phyloP scores from a whole-genome alignment of 2,888 invertebrate species.

The Torymus texanus region DNA sequence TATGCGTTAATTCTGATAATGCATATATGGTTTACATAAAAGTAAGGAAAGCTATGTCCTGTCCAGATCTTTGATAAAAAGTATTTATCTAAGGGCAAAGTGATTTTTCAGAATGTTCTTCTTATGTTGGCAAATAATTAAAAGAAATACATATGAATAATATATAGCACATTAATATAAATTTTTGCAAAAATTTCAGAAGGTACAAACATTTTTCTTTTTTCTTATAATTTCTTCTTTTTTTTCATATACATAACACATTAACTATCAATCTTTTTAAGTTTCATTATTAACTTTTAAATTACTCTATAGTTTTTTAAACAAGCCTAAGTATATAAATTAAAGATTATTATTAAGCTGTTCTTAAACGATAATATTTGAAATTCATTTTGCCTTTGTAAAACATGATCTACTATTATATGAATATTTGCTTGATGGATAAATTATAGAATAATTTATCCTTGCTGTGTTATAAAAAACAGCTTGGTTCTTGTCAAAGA shows the following conservation, averaged over 20 bases:
- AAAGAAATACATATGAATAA: slow-evolving; percentile 20
- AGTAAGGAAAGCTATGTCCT: slow-evolving; percentile 43
- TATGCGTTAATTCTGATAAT: slow-evolving; percentile 69
- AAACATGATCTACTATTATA: slow-evolving; percentile 34
- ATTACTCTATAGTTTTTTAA: neutral
- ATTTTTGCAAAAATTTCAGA: slow-evolving; percentile 18
- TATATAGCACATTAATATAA: slow-evolving; percentile 29
- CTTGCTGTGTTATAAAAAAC: slow-evolving; percentile 18
- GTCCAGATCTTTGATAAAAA: slow-evolving; percentile 54
- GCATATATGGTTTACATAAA: slow-evolving; percentile 61
- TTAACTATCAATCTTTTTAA: slow-evolving; percentile 10
- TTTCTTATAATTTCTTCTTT: neutral
- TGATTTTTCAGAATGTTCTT: slow-evolving; percentile 47
- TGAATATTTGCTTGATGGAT: slow-evolving; percentile 35
- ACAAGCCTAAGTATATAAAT: slow-evolving; percentile 5
- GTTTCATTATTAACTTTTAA: neutral
- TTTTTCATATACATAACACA: slow-evolving; percentile 16
- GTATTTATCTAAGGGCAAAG: slow-evolving; percentile 46
- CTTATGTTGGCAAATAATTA: slow-evolving; percentile 48
- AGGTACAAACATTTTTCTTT: neutral
- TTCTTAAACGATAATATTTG: slow-evolving; percentile 3
- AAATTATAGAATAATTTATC: slow-evolving; percentile 51
- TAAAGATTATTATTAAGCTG: neutral
- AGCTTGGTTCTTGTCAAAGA: slow-evolving; percentile 24
- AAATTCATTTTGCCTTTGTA: slow-evolving; percentile 32